Evolutionary conservation across 92 coral and sea anemone genomes (phyloP).

Genomic region (Phenganax stokvisi): DNA sequence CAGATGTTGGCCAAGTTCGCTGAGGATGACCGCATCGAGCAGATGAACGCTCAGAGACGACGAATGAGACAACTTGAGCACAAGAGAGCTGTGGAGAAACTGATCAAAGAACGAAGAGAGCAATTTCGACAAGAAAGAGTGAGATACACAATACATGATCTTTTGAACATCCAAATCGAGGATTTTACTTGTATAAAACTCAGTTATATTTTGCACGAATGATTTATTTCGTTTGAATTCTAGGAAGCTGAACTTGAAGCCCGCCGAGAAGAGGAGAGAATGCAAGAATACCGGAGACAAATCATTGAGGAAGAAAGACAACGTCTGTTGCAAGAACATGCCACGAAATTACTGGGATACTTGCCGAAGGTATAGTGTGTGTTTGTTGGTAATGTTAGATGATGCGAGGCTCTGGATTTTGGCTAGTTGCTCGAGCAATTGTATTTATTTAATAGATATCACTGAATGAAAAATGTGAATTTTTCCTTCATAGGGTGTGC

Average conservation of each 20-base stretch:
- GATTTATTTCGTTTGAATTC: neutral
- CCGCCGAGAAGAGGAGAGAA: constrained; percentile 85
- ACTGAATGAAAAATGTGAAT: neutral
- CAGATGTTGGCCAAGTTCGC: constrained; percentile 97
- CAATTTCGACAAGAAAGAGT: constrained; percentile 93
- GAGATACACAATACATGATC: neutral
- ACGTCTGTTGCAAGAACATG: constrained; percentile 85
- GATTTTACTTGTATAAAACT: neutral
- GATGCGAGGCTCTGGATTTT: neutral
- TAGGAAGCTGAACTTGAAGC: constrained; percentile 96
- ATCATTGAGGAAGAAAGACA: constrained; percentile 96
- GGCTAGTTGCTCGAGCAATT: too few relatives aligned
- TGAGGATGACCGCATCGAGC: constrained; percentile 95
- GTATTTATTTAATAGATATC: neutral
- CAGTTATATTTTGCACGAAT: neutral
- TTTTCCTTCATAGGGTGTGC: constrained; percentile 70
- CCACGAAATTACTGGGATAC: constrained; percentile 87
- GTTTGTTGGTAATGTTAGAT: neutral
- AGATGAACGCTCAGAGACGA: constrained; percentile 95
- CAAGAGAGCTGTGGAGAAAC: constrained; percentile 82
- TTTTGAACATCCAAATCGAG: neutral
- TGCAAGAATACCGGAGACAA: constrained; percentile 87
- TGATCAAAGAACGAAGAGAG: constrained; percentile 79
- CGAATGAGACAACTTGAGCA: constrained; percentile 87
- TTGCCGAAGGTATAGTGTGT: constrained; percentile 72